These are phyloP conservation scores for Aramus guarauna DNA, from an alignment of 2,113 vertebrate genomes.

Conservation along the genomic window DNA sequence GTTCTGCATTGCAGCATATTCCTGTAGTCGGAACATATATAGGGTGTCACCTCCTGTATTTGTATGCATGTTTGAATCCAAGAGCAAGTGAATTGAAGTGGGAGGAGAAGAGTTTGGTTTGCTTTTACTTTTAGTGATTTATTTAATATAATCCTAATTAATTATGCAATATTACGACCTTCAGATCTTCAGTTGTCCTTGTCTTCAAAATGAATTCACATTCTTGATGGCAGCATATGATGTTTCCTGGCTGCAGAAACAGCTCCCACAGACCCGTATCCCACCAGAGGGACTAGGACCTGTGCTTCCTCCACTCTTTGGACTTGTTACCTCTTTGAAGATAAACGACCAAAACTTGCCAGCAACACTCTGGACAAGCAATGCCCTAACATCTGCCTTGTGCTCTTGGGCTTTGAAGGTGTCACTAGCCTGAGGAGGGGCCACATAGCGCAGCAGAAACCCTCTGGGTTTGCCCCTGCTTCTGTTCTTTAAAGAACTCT, in stretches of 20 bases:
- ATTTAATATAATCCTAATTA: not conserved
- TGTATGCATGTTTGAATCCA: not conserved
- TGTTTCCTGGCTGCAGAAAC: not conserved
- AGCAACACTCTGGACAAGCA: not conserved
- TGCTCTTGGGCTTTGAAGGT: not conserved
- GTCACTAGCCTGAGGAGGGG: not conserved
- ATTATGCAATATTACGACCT: accelerated
- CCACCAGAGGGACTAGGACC: too few relatives aligned
- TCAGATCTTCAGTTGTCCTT: not conserved
- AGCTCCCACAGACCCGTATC: not conserved
- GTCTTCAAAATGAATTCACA: not conserved
- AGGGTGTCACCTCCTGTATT: not conserved
- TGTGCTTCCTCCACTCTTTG: not conserved
- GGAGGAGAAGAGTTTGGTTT: not conserved
- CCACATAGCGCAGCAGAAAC: not conserved
- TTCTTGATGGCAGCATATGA: not conserved
- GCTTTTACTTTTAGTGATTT: not conserved
- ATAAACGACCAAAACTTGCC: not conserved
- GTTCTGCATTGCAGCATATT: not conserved
- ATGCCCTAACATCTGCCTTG: not conserved
- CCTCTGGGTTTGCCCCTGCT: not conserved
- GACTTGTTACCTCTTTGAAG: not conserved
- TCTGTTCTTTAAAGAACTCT: not conserved
- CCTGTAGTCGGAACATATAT: not conserved
- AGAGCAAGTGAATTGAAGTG: not conserved